Conservation (phyloP, 2,797 vertebrate species). For the Cryptoblepharus egeriae region DNA sequence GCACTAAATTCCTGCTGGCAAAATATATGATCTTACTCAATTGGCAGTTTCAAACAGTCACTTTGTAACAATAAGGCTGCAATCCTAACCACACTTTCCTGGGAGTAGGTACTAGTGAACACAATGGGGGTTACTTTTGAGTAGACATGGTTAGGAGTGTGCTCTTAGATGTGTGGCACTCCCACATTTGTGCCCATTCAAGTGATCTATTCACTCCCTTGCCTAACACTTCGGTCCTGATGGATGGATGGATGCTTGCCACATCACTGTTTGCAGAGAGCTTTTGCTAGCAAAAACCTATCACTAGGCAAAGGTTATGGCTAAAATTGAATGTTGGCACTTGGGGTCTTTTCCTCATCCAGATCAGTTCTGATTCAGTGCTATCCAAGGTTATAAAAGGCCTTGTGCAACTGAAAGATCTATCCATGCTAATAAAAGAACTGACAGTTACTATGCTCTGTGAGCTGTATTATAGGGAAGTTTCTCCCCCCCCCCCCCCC, state of each 20-base stretch:
- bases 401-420: slow-evolving; percentile 72
- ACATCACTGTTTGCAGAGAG: not conserved
- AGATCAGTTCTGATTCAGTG: slow-evolving; percentile 59
- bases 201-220: not conserved
- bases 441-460: slow-evolving; percentile 70
- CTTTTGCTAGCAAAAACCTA: slow-evolving; percentile 48
- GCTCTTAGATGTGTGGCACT: too few species aligned
- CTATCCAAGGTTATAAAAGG: slow-evolving; percentile 69
- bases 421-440: slow-evolving; percentile 74
- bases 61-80: not conserved
- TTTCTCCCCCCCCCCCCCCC: slow-evolving; percentile 48
- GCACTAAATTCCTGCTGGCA: not conserved
- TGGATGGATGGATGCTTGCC: not conserved
- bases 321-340: slow-evolving; percentile 57
- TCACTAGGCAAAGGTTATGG: slow-evolving; percentile 54
- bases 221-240: not conserved
- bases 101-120: too few species aligned
- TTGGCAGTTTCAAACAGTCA: not conserved
- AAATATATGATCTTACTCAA: not conserved
- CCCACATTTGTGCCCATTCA: not conserved
- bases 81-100: too few species aligned
- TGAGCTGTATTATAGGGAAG: slow-evolving; percentile 54
- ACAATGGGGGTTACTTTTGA: too few species aligned
- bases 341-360: slow-evolving; percentile 63
- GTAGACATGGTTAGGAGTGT: too few species aligned